Evolutionary conservation across 2,113 vertebrate species (phyloP), one percentile per base, ranked within the genome.

Genomic region (Odobenus rosmarus): DNA sequence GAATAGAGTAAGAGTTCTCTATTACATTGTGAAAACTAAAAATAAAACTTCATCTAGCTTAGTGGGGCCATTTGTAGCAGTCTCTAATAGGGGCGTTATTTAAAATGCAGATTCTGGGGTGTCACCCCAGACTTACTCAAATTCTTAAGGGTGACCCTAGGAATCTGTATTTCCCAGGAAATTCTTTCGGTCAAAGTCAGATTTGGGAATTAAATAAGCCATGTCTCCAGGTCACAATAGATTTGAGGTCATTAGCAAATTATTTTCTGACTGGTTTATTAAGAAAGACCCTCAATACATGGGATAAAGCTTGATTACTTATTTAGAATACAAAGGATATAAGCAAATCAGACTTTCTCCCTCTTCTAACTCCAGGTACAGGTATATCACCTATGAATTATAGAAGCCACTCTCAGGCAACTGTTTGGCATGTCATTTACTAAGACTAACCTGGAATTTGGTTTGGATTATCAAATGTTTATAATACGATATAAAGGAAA

Each of bases 141-240:
- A 92, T 57, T 92, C n/a, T 79, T 94, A 90, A 85, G 14, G 16
- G 31, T 77, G 51, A 4, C 12, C 24, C 42, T 85, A 64, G 24
- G 39, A 77, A n/a, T 87, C 76, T 85, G 18, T 90, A 69, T 92
- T 93, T 96, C 49, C 28, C 11, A 67, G 61, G 74, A 95, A 94
- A 90, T 82, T 46, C 9, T 62, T 83, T 67, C 83, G 61, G 23
- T 86, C 28, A 67, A 82, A 90, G 23, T 93, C 33, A 53, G 33
- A 61, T 74, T 51, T 87, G 55, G 67, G 49, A 76, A 95, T 95
- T 81, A 84, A 90, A 67, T 95, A 42, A 53, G 59, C 12, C 33
- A 72, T 36, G 18, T 81, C 57, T 92, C 28, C 95, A 5, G 51
- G 74, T 97, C 31, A 31, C 16, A 94, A 18, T 77, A 83, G 28